Evolutionary conservation across 2,888 invertebrate species (phyloP), one percentile per base, ranked within the genome.

Genomic region (Lomographa bimaculata): DNA sequence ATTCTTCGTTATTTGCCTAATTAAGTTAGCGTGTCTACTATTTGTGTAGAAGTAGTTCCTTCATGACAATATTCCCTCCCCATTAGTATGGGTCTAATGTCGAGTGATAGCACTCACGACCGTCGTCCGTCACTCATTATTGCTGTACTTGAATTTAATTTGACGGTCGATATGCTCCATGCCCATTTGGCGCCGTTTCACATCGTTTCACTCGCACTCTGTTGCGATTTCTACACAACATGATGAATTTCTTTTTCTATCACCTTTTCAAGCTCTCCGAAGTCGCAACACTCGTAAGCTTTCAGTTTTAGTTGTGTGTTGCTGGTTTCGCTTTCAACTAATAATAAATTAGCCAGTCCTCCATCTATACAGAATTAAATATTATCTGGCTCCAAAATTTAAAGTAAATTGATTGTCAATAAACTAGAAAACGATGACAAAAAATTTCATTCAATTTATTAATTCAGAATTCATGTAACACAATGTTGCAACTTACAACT

Each of bases 121-220:
- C 41, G 35, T 36, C 46, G 40, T 37, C 34, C 54, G 60, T 66
- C 62, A 63, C 50, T 66, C 64, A 67, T 71, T 72, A 63, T 50
- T 49, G 53, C 50, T 69, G 77, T 69, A 79, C 77, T 80, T 77
- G 76, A 73, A 70, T 68, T 64, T 73, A 76, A 78, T 83, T 84
- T 80, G 83, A 81, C 72, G 78, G 80, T 80, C 82, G 86, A 76
- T 70, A 81, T 82, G 85, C 70, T 79, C 64, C 46, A 62, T 79
- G 80, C 50, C 65, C 78, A 79, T 74, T 74, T 77, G 66, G 74
- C 61, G 62, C 73, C 71, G 80, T 81, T 80, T 77, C 82, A 82
- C 79, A 77, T 60, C 70, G 82, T 75, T 82, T 78, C 78, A 74
- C 79, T 68, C 59, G 64, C 68, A 71, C 67, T 57, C 54, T 61